phyloP scores from a whole-genome alignment of 2,888 invertebrate species.

The Aquatica leii region DNA sequence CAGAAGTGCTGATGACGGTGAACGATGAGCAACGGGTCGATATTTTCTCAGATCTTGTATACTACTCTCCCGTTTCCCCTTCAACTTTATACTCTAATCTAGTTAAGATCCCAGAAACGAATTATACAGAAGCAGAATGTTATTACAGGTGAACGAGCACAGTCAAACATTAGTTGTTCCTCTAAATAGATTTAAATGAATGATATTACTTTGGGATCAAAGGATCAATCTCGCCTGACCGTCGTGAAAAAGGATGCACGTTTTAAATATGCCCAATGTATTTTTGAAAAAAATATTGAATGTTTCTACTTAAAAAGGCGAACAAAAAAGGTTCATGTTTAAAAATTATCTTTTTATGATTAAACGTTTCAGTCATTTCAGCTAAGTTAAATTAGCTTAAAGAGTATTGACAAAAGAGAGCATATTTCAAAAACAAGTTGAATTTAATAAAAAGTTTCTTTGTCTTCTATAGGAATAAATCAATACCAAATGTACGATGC shows the following conservation, averaged over 20 bases:
- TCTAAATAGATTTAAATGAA: slow-evolving; percentile 4
- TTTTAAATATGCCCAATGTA: slow-evolving; percentile 27
- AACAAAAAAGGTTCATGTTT: too few species aligned
- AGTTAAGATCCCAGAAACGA: slow-evolving; percentile 31
- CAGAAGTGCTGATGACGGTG: slow-evolving; percentile 36
- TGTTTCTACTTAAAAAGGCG: too few species aligned
- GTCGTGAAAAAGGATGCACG: slow-evolving; percentile 20
- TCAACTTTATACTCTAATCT: slow-evolving; percentile 23
- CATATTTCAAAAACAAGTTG: too few species aligned
- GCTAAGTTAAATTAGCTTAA: background rate
- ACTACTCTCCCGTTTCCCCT: slow-evolving; percentile 9
- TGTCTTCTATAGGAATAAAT: too few species aligned
- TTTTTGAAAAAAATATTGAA: too few species aligned
- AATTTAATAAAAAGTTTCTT: too few species aligned
- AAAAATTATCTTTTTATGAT: too few species aligned
- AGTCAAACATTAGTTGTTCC: slow-evolving; percentile 23
- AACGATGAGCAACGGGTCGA: slow-evolving; percentile 37
- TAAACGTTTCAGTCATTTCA: background rate
- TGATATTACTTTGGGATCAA: too few species aligned
- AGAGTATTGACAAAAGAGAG: too few species aligned
- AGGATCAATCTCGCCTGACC: too few species aligned
- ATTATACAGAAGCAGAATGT: slow-evolving; percentile 19
- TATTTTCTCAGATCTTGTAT: slow-evolving; percentile 31
- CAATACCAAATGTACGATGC: too few species aligned
- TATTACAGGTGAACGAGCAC: slow-evolving; percentile 27